Percentiles rank a stretch among this genome's conserved stretches.
These are phyloP conservation scores for Morbakka virulenta DNA, from an alignment of 30 jellyfish, hydroid and myxozoan species.

Conservation along the genomic window DNA sequence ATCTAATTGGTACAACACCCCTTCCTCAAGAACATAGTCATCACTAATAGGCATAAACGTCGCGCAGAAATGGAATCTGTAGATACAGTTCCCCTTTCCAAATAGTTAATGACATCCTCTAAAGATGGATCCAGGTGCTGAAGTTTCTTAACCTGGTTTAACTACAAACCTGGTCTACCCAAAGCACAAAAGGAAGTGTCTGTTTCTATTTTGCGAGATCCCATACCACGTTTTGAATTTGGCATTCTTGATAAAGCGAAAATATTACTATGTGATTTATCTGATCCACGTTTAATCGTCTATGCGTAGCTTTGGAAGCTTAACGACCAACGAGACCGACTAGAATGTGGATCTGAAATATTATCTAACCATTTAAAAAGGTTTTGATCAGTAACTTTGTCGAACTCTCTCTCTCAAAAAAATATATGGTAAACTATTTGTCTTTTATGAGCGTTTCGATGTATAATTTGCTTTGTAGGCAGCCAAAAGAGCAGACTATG, in stretches of 20 bases:
- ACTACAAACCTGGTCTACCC: slow-evolving; percentile 23
- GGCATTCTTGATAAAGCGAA: slow-evolving; percentile 46
- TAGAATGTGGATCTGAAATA: slow-evolving; percentile 42
- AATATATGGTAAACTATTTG: no score
- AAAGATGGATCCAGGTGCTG: slow-evolving; percentile 23
- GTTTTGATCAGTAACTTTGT: slow-evolving; percentile 41
- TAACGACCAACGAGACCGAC: slow-evolving; percentile 50
- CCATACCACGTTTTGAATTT: no score
- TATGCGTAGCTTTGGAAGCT: slow-evolving; percentile 24
- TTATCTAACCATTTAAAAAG: slow-evolving; percentile 43
- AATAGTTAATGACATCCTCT: neutral
- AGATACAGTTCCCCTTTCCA: no score
- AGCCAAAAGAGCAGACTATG: no score
- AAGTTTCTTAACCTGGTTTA: neutral
- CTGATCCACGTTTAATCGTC: slow-evolving; percentile 39
- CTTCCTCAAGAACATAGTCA: slow-evolving; percentile 50
- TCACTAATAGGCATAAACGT: slow-evolving; percentile 50
- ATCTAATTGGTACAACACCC: slow-evolving; percentile 38
- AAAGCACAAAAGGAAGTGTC: slow-evolving; percentile 7
- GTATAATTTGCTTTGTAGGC: no score
- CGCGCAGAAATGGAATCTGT: no score
- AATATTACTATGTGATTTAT: slow-evolving; percentile 22
- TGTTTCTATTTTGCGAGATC: neutral
- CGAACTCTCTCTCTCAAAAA: slow-evolving; percentile 36
- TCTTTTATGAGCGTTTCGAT: no score